Evolutionary conservation across 1,140 invertebrate genomes (phyloP), one percentile per base, ranked within the genome.

Genomic region (Phocides pigmalion): DNA sequence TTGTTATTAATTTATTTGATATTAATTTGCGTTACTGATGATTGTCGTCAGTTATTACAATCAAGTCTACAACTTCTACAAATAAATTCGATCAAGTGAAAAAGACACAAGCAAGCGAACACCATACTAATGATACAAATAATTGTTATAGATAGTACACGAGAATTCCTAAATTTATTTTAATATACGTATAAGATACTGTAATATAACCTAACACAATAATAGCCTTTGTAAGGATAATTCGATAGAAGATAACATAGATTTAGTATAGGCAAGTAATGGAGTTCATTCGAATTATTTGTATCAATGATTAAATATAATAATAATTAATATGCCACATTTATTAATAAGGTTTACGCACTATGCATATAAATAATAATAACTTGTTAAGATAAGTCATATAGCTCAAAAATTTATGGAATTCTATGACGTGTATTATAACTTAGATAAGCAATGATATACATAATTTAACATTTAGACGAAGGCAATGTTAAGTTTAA

Each of bases 121-220:
- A 90, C 87, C 87, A 90, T 69, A 79, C 69, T 85, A 86, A 81
- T 74, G 66, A 78, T 82, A 86, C 73, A 85, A 76, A 65, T 79
- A 82, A 77, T 83, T 75, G 74, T 76, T 79, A 74, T 82, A 83
- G 75, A 77, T 80, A 82, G 70, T 79, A 84, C 70, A 77, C 73
- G 79, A 84, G 72, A 78, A 74, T 74, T 85, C 84, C 85, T 87
- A 87, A 79, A 86, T 81, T 82, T 82, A 82, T 83, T 86, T 90
- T 81, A 85, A 81, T 81, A 51, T 79, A 68, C 15, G 61, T 53
- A 53, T 81, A 87, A 88, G 82, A 62, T 81, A 81, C 61, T 79
- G 53, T 85, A 79, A 76, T 80, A 69, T 76, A 73, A 83, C 67
- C 72, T 71, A 76, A 86, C 76, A 87, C 75, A 81, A 82, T 82